Conservation (phyloP, 2,888 invertebrate species). For the Scelioninae gen. 1 region DNA sequence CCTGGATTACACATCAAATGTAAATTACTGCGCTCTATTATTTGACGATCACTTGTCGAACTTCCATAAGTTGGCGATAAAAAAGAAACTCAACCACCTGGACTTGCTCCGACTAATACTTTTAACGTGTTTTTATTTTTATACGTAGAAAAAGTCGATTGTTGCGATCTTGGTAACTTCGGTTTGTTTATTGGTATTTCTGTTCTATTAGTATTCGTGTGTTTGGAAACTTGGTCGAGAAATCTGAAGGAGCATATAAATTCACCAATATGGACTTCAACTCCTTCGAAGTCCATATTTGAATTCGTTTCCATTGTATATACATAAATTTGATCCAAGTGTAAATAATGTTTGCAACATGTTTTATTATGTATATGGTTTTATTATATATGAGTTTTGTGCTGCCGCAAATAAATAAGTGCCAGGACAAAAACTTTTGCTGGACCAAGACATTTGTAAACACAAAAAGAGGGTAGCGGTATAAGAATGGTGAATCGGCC, state of each 20-base stretch:
- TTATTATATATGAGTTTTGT: constrained; percentile 13
- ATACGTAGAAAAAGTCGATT: too few species aligned
- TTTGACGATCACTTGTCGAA: constrained; percentile 72
- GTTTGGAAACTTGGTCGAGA: constrained; percentile 34
- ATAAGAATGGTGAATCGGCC: too few species aligned
- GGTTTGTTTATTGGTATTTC: constrained; percentile 27
- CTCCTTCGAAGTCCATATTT: constrained; percentile 39
- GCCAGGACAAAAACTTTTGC: constrained; percentile 25
- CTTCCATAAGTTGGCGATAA: constrained; percentile 70
- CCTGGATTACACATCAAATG: constrained; percentile 62
- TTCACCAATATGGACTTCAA: too few species aligned
- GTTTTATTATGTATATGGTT: constrained; percentile 17
- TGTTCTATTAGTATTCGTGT: constrained; percentile 54
- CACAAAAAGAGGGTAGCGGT: neutral
- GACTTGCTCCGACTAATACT: constrained; percentile 66
- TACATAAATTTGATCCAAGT: constrained; percentile 49
- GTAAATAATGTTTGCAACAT: constrained; percentile 35
- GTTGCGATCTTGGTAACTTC: constrained; percentile 11
- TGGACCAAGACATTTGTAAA: constrained; percentile 38
- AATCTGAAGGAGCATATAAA: constrained; percentile 46
- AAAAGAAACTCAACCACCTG: constrained; percentile 67
- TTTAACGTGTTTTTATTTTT: constrained; percentile 69
- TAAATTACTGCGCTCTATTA: constrained; percentile 71
- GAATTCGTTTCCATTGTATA: constrained; percentile 38
- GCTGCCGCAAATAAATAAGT: constrained; percentile 8